Evolutionary conservation across 2,113 vertebrate species (phyloP), one percentile per base, ranked within the genome.

Genomic region (Hydrochoerus hydrochaeris): DNA sequence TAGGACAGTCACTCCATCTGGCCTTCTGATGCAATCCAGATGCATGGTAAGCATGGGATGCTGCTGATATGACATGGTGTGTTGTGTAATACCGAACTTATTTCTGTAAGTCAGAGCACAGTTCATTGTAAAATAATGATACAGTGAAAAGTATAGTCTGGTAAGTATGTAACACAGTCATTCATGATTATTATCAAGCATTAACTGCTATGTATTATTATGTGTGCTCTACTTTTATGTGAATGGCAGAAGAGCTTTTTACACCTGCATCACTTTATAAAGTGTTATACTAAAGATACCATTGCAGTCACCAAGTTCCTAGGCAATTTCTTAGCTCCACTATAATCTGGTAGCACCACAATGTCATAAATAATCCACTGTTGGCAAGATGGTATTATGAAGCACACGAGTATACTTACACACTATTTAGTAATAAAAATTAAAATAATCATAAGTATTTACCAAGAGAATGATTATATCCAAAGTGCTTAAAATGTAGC

Each of bases 391-490:
- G n/a, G 24, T 26, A 11, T 49, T 46, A 60, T 10, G 5, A 19
- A 78, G 17, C 26, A 1, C 0, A 44, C 26, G 5, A 67, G 1
- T 54, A 14, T 86, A 81, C 28, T 88, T 88, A 14, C 13, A 88
- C 28, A 92, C 62, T 24, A 52, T 35, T 35, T 85, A 41, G 5
- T 88, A 90, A 65, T 57, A 63, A 67, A 30, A 83, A 54, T 44
- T 92, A 95, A 46, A 14, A 86, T 32, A 20, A 69, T 92, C 90
- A 92, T 5, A 88, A 93, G 1, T 73, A 85, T 63, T 80, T 87
- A 67, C 32, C 38, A 73, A 90, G 5, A 46, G 13, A 80, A 91
- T 85, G 20, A 78, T 69, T 83, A 41, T 78, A 83, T 20, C 2
- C 16, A 60, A 91, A 95, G 16, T 54, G 9, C 26, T 84, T 94